Conservation (phyloP, 2,888 invertebrate species). For the Callyntrura sp. region DNA sequence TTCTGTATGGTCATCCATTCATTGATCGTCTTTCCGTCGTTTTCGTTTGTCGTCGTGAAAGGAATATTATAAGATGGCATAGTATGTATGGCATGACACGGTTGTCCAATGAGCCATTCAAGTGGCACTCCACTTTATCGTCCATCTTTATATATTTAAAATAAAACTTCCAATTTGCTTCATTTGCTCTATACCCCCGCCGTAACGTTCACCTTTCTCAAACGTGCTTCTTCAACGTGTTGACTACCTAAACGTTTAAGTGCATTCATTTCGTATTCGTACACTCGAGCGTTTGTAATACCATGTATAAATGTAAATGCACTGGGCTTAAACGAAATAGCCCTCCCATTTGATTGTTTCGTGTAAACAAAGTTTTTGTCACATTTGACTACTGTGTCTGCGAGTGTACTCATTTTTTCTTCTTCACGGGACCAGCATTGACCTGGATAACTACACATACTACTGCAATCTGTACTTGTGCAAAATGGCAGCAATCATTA, state of each 20-base stretch:
- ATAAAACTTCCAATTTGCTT: slow-evolving; percentile 38
- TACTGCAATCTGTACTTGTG: background rate
- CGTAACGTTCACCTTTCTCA: background rate
- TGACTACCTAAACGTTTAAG: slow-evolving; percentile 6
- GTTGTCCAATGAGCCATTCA: slow-evolving; percentile 62
- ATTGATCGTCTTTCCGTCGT: slow-evolving; percentile 3
- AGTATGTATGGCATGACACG: slow-evolving; percentile 44
- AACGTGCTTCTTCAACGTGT: background rate
- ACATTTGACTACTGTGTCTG: background rate
- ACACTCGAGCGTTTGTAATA: too few species aligned
- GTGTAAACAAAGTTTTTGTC: slow-evolving; percentile 25
- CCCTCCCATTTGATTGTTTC: slow-evolving; percentile 2
- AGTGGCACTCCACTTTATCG: slow-evolving; percentile 22
- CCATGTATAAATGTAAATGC: slow-evolving; percentile 17
- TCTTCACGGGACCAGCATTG: slow-evolving; percentile 36
- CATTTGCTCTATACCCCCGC: slow-evolving; percentile 41
- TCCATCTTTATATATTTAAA: too few species aligned
- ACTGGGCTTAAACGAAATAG: background rate
- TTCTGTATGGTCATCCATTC: background rate
- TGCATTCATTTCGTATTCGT: too few species aligned
- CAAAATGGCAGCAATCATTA: too few species aligned
- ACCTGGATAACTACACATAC: slow-evolving; percentile 34
- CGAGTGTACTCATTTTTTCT: background rate
- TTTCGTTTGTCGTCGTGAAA: slow-evolving; percentile 1
- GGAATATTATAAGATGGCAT: too few species aligned